Evolutionary conservation across 92 coral and sea anemone genomes (phyloP).

Genomic region (Phenganax marumi): DNA sequence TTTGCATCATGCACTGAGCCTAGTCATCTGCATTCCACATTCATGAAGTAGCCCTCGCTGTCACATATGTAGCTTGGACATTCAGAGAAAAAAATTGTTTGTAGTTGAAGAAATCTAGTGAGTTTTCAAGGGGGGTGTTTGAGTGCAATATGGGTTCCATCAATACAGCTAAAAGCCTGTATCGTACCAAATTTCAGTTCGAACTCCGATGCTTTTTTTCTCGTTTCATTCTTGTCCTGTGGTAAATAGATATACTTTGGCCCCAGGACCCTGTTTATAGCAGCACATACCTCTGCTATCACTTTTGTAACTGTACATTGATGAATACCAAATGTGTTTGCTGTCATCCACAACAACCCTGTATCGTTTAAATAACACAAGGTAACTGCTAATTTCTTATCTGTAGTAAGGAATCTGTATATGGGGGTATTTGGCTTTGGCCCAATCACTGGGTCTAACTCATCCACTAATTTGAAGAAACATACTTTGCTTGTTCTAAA

Average conservation of each 20-base stretch:
- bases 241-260: constrained; percentile 48
- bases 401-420: constrained; percentile 49
- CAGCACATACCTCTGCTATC: constrained; percentile 47
- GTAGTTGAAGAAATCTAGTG: constrained; percentile 9
- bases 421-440: constrained; percentile 43
- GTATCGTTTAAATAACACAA: constrained; percentile 57
- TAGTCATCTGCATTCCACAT: constrained; percentile 14
- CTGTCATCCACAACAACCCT: constrained; percentile 60
- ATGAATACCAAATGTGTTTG: constrained; percentile 55
- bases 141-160: constrained; percentile 31
- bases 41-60: neutral
- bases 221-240: constrained; percentile 50
- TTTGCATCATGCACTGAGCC: constrained; percentile 50
- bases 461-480: constrained; percentile 44
- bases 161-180: constrained; percentile 42
- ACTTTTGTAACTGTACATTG: constrained; percentile 52
- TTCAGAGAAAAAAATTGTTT: constrained; percentile 29
- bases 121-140: constrained; percentile 43
- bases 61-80: constrained; percentile 38
- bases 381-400: constrained; percentile 54
- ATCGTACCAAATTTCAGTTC: constrained; percentile 45
- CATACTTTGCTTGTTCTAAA: constrained; percentile 50
- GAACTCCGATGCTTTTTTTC: constrained; percentile 52
- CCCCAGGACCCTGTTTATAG: constrained; percentile 44
- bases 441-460: constrained; percentile 24